A percentile compares a stretch with the other conserved stretches of the same genome.
These are phyloP conservation scores for Polydrusus cervinus DNA, from an alignment of 2,888 invertebrate genomes.

Conservation along the genomic window DNA sequence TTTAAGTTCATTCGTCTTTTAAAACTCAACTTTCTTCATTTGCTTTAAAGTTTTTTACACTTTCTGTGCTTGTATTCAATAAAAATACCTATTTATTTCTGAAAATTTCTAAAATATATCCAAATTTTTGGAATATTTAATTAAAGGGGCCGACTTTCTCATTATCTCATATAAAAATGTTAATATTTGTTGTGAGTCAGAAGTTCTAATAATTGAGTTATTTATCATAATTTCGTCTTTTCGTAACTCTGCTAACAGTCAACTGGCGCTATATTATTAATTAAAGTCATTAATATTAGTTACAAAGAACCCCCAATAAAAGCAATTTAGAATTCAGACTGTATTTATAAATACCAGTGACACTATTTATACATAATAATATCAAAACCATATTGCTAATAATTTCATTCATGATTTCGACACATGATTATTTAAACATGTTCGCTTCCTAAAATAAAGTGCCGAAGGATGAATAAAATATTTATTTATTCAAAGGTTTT, in stretches of 20 bases:
- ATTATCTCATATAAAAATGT: too few species aligned
- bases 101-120: too few species aligned
- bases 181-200: too few species aligned
- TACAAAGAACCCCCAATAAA: not conserved
- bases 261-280: slow-evolving; percentile 3
- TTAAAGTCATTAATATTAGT: not conserved
- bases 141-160: too few species aligned
- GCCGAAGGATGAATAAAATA: slow-evolving; percentile 36
- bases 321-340: not conserved
- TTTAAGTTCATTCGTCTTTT: too few species aligned
- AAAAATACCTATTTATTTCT: too few species aligned
- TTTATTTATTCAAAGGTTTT: slow-evolving; percentile 43
- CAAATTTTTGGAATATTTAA: too few species aligned
- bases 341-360: slow-evolving; percentile 31
- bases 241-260: not conserved
- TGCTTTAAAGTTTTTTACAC: too few species aligned
- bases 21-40: too few species aligned
- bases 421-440: slow-evolving; percentile 48
- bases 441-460: slow-evolving; percentile 41
- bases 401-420: slow-evolving; percentile 50
- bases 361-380: slow-evolving; percentile 48
- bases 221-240: not conserved
- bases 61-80: too few species aligned
- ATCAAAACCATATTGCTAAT: slow-evolving; percentile 52
- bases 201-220: not conserved